Conservation (phyloP, 2,888 invertebrate genomes). For the Rhingia rostrata region DNA sequence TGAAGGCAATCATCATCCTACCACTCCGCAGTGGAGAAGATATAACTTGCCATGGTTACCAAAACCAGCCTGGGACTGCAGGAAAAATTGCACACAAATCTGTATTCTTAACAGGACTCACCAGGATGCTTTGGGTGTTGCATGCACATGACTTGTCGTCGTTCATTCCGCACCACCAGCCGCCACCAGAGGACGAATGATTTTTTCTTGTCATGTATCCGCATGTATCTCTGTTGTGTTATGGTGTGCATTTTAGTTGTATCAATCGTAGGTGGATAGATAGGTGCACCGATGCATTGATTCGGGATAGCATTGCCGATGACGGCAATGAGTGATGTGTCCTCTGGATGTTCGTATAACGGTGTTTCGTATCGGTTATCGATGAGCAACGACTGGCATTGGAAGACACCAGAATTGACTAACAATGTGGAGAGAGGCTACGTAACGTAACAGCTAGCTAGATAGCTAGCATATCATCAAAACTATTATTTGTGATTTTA, state of each 20-base stretch:
- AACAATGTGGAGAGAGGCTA: background rate
- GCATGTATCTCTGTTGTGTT: conserved; percentile 34
- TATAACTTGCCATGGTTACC: conserved; percentile 20
- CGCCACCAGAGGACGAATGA: conserved; percentile 4
- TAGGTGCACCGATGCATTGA: conserved; percentile 24
- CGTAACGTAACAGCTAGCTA: background rate
- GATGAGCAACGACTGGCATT: background rate
- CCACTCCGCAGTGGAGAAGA: background rate
- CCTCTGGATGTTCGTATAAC: conserved; percentile 1
- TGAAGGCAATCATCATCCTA: conserved; percentile 11
- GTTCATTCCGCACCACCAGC: conserved; percentile 33
- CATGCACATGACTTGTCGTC: conserved; percentile 52
- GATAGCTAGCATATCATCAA: conserved; percentile 7
- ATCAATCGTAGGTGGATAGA: conserved; percentile 3
- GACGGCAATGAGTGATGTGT: conserved; percentile 42
- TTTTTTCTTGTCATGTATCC: conserved; percentile 52
- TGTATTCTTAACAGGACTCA: conserved; percentile 53
- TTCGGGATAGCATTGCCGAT: conserved; percentile 36
- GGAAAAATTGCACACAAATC: conserved; percentile 48
- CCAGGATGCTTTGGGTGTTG: conserved; percentile 24
- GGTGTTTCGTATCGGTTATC: conserved; percentile 15
- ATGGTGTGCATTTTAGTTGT: conserved; percentile 16
- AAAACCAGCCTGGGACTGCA: conserved; percentile 23
- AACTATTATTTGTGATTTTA: conserved; percentile 43
- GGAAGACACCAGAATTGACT: conserved; percentile 1